Base-by-base conservation (phyloP, 2,888 invertebrate genomes). In the Caenorhabditis sp. region DNA sequence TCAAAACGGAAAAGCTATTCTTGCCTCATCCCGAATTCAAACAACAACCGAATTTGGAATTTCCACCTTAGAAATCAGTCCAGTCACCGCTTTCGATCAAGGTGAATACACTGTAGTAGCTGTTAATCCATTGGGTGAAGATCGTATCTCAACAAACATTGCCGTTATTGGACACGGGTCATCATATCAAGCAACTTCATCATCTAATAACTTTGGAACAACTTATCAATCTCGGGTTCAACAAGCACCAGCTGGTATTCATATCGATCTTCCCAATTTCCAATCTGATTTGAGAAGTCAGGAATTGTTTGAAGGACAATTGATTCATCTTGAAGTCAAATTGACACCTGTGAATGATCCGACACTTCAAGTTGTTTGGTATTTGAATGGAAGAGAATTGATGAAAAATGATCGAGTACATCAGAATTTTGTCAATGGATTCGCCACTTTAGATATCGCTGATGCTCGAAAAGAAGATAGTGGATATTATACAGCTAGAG, bases 61-160 rank as follows among this genome's bases (percentile, higher is more conserved):
- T 88, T 95, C 97, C 63, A 94, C 96, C 10, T 90, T 99, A 72
- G 94, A 95, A 20, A 94, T 97, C 81, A 94, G 94, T 88, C 93
- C 93, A 79, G 93, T 97, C 14, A 94, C 93, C 17, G 91, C 93
- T 60, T 93, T 94, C 86, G 97, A 97, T 89, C 93, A 93, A 72
- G 96, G 95, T 83, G 95, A 96, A 90, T 96, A 96, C 89, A 95
- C 95, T 1, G 95, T 95, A 89, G 94, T 93, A 72, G 95, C 95
- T 58, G 92, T 93, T 84, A 96, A 96, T 90, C 93, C 94, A 88
- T 95, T 94, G 54, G 97, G 96, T 86, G 91, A 92, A 87, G 94
- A 93, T 59, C 76, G 82, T 93, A 94, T 94, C 14, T 92, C 93
- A 81, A 94, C 94, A 78, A 91, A 92, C 82, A 91, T 95, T 72